These are phyloP conservation scores for Cryptophagus acutangulus DNA, from an alignment of 2,888 invertebrate species.

Conservation along the genomic window DNA sequence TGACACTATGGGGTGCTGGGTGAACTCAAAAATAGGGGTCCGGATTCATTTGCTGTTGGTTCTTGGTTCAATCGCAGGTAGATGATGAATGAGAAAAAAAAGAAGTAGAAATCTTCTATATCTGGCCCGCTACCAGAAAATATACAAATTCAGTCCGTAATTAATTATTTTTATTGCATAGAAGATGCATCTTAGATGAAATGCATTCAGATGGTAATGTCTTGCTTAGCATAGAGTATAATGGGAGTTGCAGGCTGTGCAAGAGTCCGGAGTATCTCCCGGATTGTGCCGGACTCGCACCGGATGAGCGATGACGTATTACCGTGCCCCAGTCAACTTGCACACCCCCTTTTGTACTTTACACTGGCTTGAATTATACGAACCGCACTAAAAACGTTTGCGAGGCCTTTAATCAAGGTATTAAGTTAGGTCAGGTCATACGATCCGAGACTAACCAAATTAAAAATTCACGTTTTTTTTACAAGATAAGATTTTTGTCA, in stretches of 20 bases:
- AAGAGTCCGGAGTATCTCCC: conserved; percentile 27
- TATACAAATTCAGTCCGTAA: no score
- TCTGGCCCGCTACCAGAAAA: no score
- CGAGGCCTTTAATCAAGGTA: conserved; percentile 22
- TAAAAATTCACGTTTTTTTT: neutral
- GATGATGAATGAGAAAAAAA: no score
- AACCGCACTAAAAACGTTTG: conserved; percentile 34
- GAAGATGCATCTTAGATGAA: no score
- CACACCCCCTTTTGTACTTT: conserved; percentile 34
- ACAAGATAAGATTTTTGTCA: conserved; percentile 1
- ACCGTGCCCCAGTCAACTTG: conserved; percentile 34
- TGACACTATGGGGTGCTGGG: no score
- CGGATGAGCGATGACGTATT: conserved; percentile 46
- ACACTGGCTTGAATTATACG: conserved; percentile 28
- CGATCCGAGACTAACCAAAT: neutral
- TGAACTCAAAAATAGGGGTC: no score
- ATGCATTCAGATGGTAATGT: conserved; percentile 21
- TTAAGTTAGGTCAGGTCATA: conserved; percentile 25
- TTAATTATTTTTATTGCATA: no score
- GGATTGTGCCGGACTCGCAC: conserved; percentile 38
- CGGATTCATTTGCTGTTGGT: no score
- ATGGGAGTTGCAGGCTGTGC: no score
- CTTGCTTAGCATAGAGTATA: no score
- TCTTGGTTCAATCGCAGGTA: no score
- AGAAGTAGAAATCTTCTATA: no score